These are phyloP conservation scores for Ariolimax columbianus DNA, from an alignment of 2,888 invertebrate species.

Conservation along the genomic window DNA sequence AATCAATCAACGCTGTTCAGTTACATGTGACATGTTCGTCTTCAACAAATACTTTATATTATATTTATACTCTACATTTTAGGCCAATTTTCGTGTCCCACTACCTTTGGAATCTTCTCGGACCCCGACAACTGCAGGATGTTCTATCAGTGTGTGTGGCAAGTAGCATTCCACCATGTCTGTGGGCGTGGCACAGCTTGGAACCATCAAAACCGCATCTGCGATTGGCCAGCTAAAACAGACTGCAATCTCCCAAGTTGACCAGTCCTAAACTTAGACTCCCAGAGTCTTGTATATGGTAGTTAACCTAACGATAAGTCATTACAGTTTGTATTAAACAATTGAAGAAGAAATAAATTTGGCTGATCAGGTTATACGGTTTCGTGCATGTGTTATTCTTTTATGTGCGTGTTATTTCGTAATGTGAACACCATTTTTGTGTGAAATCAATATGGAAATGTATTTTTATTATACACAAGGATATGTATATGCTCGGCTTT, in stretches of 20 bases:
- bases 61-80: neutral
- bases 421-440: no score
- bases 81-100: conserved; percentile 59
- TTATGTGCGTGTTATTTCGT: no score
- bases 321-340: neutral
- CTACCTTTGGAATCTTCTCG: conserved; percentile 59
- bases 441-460: no score
- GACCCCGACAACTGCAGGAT: conserved; percentile 56
- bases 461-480: no score
- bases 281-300: neutral
- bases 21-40: no score
- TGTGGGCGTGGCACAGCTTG: conserved; percentile 61
- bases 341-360: neutral
- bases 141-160: conserved; percentile 64
- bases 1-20: no score
- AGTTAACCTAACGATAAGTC: neutral
- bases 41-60: no score
- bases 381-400: no score
- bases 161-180: conserved; percentile 58
- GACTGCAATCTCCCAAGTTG: conserved; percentile 21
- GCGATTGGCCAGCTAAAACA: conserved; percentile 59
- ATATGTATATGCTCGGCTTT: no score
- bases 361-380: neutral
- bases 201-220: conserved; percentile 58
- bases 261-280: neutral